Base-by-base conservation (phyloP, 2,888 invertebrate genomes). In the Polydrusus tereticollis region DNA sequence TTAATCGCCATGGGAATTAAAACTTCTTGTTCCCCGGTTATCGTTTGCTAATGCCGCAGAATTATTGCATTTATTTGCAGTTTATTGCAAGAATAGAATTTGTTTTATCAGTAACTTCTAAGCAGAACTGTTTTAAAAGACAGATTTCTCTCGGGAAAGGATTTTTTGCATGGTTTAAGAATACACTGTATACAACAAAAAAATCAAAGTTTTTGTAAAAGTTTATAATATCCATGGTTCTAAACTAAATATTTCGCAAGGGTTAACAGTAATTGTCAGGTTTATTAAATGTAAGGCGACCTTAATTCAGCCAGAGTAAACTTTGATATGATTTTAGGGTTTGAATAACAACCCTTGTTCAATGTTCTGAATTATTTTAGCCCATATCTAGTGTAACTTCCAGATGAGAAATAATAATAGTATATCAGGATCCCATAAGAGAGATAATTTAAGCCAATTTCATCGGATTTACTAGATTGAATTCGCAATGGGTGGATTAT, bases 371-470 rank as follows among this genome's bases (percentile, higher is more conserved):
- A 55, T 65, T 41, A 55, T 65, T 55, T 43, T 65, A 43, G 21
- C 23, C 65, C 57, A 43, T 65, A 65, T 65, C 65, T 65, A 65
- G 55, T 55, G 41, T 55, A 65, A 52, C 65, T 65, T 26, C 55
- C 41, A 65, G 65, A 50, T 57, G 55, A 65, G 65, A 65, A 65
- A 57, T 65, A 65, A 55, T 65, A 65, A 65, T 26, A 55, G 55
- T 65, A 65, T 65, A 57, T 38, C 38, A 41, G 41, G 55, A 55
- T 65, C 55, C 65, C 14, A 41, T 65, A 62, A 62, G 62, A 58
- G 43, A 69, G 50, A 62, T 69, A 62, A 69, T 69, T 69, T 69
- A 62, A 50, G 52, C 62, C 62, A 62, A 69, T 55, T 41, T 55
- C 52, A 36, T 60, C 55, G 62, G 62, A 69, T 62, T 55, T 62